Base-by-base conservation (phyloP, 2,797 vertebrate genomes). In the Cynopterus sphinx region DNA sequence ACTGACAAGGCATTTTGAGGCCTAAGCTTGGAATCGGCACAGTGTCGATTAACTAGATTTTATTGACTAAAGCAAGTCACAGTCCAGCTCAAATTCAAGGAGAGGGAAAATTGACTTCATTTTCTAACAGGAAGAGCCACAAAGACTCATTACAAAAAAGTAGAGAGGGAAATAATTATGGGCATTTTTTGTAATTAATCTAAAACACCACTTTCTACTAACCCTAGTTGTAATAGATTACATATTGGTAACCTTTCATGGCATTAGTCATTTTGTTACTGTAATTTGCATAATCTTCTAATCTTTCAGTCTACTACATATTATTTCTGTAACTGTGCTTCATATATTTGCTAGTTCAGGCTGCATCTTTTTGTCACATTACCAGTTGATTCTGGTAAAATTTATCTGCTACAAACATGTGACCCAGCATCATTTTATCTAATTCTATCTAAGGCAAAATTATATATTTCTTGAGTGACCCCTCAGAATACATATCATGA, bases 391-490 rank as follows among this genome's bases (percentile, higher is more conserved):
- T 51, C 33, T 31, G 9, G 1, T 78, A 61, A 94, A 81, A n/a
- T 82, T 67, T 57, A 65, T 57, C 39, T 91, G 57, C 67, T 26
- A 65, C 36, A 87, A 79, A 71, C 17, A 73, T 79, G 46, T 86
- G 46, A 55, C 49, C 65, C 24, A 79, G 6, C 78, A 71, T 86
- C 19, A 86, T 73, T 73, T 94, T 79, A 86, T 86, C 31, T 90
- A 94, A 46, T 61, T 33, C 26, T 26, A 65, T 46, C 46, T 46
- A 86, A 71, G 81, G 21, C 11, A 79, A 85, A 91, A 86, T 65
- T 79, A 65, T 65, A 33, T 73, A 53, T 94, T 79, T 94, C 19
- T 86, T 94, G 63, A 91, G 10, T 81, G 46, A 86, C 46, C n/a
- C 57, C 15, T 79, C 36, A 73, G 55, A 86, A 55, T 86, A 73